phyloP scores from a whole-genome alignment of 2,888 invertebrate genomes.

The Ormyrus labotus region DNA sequence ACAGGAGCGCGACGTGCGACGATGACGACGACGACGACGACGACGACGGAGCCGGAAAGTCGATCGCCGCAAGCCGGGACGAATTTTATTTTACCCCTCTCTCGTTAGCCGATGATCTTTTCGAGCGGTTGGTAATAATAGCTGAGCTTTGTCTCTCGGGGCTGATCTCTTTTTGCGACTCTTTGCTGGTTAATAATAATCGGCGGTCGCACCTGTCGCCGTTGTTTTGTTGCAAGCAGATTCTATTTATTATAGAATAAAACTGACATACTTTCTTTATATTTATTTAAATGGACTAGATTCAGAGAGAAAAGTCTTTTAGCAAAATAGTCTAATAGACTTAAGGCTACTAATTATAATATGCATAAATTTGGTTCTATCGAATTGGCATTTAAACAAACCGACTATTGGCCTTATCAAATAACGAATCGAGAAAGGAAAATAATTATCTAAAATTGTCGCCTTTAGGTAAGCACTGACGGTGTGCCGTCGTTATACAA shows the following conservation, averaged over 20 bases:
- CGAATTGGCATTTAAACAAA: no score
- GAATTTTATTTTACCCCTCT: conserved; percentile 26
- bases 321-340: no score
- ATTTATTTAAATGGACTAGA: no score
- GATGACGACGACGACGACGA: not conserved
- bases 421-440: no score
- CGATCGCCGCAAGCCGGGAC: not conserved
- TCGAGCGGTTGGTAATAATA: conserved; percentile 16
- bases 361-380: no score
- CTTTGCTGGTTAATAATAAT: not conserved
- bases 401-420: no score
- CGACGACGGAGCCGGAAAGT: not conserved
- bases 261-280: no score
- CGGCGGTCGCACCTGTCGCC: no score
- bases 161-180: not conserved
- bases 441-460: not conserved
- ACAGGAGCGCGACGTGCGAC: conserved; percentile 17
- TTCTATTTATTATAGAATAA: no score
- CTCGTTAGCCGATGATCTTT: conserved; percentile 26
- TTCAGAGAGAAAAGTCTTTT: no score
- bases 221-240: no score
- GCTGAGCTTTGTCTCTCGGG: not conserved
- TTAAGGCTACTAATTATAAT: no score
- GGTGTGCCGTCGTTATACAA: not conserved
- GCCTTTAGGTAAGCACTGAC: not conserved